Base-by-base conservation (phyloP, 2,113 vertebrate genomes). In the Ahaetulla prasina region DNA sequence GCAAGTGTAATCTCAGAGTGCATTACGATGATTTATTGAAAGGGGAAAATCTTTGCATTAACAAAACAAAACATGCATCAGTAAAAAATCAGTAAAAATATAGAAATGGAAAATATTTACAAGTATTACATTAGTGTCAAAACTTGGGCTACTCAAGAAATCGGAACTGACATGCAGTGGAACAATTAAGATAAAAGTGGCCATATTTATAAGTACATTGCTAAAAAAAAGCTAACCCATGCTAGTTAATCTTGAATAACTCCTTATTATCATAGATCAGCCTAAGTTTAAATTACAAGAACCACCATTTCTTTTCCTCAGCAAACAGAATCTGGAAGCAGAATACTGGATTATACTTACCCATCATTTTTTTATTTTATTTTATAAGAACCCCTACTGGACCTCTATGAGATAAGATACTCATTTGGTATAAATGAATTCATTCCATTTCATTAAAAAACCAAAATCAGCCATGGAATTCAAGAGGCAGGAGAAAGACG, bases 1-100 rank as follows among this genome's bases (percentile, higher is more conserved):
- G 94, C 95, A 95, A 96, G 92, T 95, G 47, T 63, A 94, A 95
- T 92, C 91, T 94, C 92, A 92, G 80, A 92, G 91, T 93, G 93
- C 92, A 84, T 97, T 96, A 95, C 91, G 86, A 68, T 88, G 89
- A 50, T 30, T 85, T 87, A 88, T 88, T 95, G 91, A 94, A 55
- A 85, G 39, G 16, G 27, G 84, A 8, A 47, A 18, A 25, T 23
- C 47, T 96, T 93, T 88, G 87, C 91, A 94, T 94, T 96, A 96
- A 93, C 89, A 92, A 95, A 96, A 93, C 54, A 87, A 54, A 92
- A 87, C 2, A 11, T 3, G 0, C 20, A 80, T 91, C 95, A 93
- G 92, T 95, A 94, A 8, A 8, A 95, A 89, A 55, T 68, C 60
- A 68, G 60, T 68, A 96, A 95, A 94, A 92, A 45, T 95, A 55